Evolutionary conservation across 2,113 vertebrate species (phyloP).

Genomic region (Syngnathoides biaculeatus): DNA sequence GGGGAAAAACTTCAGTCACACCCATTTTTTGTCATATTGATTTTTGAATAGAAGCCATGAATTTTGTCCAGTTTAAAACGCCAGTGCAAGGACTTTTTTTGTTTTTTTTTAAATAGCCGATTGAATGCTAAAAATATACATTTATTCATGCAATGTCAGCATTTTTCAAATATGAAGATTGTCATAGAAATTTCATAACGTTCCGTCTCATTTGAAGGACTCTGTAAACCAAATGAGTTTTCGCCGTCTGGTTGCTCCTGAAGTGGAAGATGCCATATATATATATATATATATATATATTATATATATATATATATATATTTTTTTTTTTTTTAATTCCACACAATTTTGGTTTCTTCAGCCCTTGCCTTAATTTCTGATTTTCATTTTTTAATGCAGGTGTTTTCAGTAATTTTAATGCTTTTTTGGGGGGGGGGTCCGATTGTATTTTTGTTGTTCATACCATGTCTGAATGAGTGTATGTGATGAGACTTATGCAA

Average conservation of each 20-base stretch:
- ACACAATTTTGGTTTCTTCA: neutral
- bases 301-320: too few relatives aligned
- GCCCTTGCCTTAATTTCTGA: slow-evolving; percentile 23
- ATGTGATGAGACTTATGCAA: slow-evolving; percentile 15
- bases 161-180: neutral
- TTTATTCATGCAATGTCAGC: neutral
- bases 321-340: neutral
- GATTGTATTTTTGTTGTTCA: slow-evolving; percentile 23
- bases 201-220: neutral
- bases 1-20: neutral
- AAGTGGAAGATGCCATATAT: neutral
- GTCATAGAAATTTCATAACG: neutral
- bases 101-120: neutral
- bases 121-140: neutral
- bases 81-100: neutral
- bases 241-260: neutral
- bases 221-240: neutral
- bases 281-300: too few relatives aligned
- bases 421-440: slow-evolving; percentile 10
- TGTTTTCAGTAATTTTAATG: neutral
- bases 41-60: neutral
- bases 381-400: slow-evolving; percentile 11
- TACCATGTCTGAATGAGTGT: slow-evolving; percentile 1
- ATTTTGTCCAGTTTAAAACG: neutral
- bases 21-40: too few relatives aligned